A percentile compares a stretch with the other conserved stretches of the same genome.
Evolutionary conservation across 2,797 vertebrate species (phyloP).

Genomic region (Thamnophis elegans): DNA sequence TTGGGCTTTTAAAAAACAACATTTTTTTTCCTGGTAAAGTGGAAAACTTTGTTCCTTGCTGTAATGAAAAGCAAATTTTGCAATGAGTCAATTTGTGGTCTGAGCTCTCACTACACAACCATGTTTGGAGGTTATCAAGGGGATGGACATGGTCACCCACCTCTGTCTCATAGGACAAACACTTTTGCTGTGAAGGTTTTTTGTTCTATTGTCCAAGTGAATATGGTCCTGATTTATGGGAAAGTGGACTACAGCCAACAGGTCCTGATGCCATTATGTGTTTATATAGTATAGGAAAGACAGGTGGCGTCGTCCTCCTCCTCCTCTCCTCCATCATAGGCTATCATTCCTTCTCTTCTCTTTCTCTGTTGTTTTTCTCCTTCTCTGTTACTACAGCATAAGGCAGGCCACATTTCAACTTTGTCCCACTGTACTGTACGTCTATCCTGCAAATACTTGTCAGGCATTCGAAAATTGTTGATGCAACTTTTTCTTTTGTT

Average conservation of each 20-base stretch:
- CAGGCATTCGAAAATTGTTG: neutral
- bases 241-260: neutral
- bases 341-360: neutral
- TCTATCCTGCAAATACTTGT: neutral
- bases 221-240: neutral
- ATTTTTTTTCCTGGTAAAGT: neutral
- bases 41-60: conserved; percentile 4
- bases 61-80: conserved; percentile 6
- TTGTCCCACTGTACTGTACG: neutral
- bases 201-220: neutral
- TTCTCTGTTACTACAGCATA: neutral
- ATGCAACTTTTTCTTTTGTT: neutral
- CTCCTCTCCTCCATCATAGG: neutral
- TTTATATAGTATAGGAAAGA: neutral
- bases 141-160: neutral
- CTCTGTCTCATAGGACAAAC: neutral
- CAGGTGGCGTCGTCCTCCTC: neutral
- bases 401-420: neutral
- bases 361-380: neutral
- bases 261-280: neutral
- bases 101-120: neutral
- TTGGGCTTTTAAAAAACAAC: neutral
- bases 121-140: neutral
- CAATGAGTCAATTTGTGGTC: neutral
- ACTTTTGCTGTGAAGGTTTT: neutral